Conservation (phyloP, 2,888 invertebrate species). For the Coelogynopora nodosa region DNA sequence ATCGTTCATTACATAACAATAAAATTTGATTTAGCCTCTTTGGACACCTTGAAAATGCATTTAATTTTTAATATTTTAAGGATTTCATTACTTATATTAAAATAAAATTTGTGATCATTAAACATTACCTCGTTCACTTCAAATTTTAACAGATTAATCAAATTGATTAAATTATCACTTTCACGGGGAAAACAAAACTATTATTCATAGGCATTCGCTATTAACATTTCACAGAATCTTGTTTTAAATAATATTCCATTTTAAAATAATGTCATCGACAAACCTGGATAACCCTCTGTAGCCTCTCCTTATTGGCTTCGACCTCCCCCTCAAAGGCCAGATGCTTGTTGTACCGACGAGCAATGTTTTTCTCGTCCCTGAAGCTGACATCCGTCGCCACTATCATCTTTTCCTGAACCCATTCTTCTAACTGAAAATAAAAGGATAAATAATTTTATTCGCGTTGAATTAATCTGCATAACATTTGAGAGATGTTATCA, state of each 20-base stretch:
- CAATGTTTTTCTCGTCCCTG: slow-evolving; percentile 90
- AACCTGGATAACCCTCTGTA: slow-evolving; percentile 51
- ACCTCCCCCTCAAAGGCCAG: slow-evolving; percentile 99
- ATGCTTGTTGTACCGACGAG: slow-evolving; percentile 98
- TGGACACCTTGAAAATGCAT: not conserved
- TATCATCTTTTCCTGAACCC: slow-evolving; percentile 98
- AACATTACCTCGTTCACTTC: too few relatives aligned
- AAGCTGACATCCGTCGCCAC: slow-evolving; percentile 98
- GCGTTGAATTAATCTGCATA: not conserved
- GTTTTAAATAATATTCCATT: not conserved
- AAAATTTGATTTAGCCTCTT: too few relatives aligned
- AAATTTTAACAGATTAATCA: too few relatives aligned
- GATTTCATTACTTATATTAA: not conserved
- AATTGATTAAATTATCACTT: not conserved
- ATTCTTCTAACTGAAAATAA: slow-evolving; percentile 71
- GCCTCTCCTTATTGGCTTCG: slow-evolving; percentile 73
- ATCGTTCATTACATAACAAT: too few relatives aligned
- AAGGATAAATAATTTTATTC: too few relatives aligned
- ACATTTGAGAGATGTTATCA: not conserved
- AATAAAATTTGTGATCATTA: not conserved
- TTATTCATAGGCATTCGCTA: not conserved
- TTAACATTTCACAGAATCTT: not conserved
- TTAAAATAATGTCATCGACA: not conserved
- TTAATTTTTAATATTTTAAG: not conserved
- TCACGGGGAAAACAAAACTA: not conserved